Base-by-base conservation (phyloP, 2,113 vertebrate genomes). In the Rousettus leschenaultii region DNA sequence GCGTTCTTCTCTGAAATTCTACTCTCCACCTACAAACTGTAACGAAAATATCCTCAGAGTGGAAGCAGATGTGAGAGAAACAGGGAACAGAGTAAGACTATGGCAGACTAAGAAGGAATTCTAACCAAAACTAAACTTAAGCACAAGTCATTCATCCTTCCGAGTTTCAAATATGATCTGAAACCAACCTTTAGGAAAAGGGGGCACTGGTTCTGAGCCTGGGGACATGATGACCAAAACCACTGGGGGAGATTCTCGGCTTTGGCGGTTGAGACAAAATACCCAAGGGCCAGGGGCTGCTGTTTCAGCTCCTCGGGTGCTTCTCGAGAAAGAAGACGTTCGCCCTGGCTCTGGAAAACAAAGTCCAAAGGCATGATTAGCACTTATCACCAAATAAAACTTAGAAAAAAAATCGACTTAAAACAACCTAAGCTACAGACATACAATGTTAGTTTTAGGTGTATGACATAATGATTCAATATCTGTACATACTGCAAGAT, bases 141-240 rank as follows among this genome's bases (percentile, higher is more conserved):
- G 40, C 45, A 5, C 8, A 68, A 43, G 33, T 33, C 33, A 86
- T 2, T 53, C 13, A 53, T 15, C 30, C 19, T 45, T 73, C 13
- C 3, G 79, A 89, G 91, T 61, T 55, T 57, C 43, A 73, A 82
- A 59, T 26, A 68, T 5, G 61, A 75, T 1, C 24, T 7, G 33
- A 70, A 51, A 98, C 98, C 85, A 98, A 99, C 99, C 99, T 99
- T 99, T 38, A 99, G 98, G 98, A 99, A 99, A 74, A 99, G 99
- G 22, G 99, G 99, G 96, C 99, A 99, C 98, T 99, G 99, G 97
- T 99, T 99, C 98, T 99, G 99, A 8, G 99, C 99, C 98, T 99
- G 99, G 15, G 99, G 99, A 97, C 99, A 99, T 3, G 99, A 99
- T 1, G 99, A 99, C 99, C 99, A 99, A 98, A 99, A 99, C 99